Conservation (phyloP, 1,140 invertebrate genomes). For the Drosophila miranda region DNA sequence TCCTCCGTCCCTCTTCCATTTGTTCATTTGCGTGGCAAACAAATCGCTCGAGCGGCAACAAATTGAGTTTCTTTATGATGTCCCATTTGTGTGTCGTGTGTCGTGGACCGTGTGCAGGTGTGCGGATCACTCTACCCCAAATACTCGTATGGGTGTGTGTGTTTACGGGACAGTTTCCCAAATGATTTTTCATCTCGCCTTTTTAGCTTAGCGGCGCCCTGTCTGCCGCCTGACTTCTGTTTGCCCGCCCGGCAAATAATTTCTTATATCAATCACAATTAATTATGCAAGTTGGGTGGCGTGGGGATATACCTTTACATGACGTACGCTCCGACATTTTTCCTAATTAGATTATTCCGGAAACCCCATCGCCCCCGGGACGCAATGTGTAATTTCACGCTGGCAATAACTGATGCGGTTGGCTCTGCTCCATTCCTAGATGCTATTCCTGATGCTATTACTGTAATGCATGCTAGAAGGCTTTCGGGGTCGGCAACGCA, state of each 20-base stretch:
- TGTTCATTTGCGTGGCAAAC: conserved; percentile 78
- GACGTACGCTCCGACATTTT: conserved; percentile 56
- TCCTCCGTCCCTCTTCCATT: conserved; percentile 60
- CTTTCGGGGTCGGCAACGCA: conserved; percentile 24
- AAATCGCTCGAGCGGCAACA: conserved; percentile 76
- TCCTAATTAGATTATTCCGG: conserved; percentile 72
- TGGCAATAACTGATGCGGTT: conserved; percentile 25
- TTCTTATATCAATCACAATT: conserved; percentile 80
- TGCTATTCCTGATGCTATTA: conserved; percentile 15
- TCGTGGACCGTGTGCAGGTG: conserved; percentile 51
- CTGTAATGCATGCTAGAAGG: conserved; percentile 2
- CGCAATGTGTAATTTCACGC: conserved; percentile 66
- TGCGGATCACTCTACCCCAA: conserved; percentile 43
- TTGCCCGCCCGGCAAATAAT: conserved; percentile 65
- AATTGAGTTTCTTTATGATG: conserved; percentile 81
- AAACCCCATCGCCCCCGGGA: conserved; percentile 39
- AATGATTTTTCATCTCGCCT: conserved; percentile 76
- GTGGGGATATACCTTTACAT: conserved; percentile 45
- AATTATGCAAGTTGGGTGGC: conserved; percentile 55
- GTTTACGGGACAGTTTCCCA: conserved; percentile 69
- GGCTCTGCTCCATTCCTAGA: conserved; percentile 11
- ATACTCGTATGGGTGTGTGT: conserved; percentile 18
- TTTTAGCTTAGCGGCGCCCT: conserved; percentile 21
- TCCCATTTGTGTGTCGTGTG: conserved; percentile 51
- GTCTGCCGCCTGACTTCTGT: conserved; percentile 54